Evolutionary conservation across 2,888 invertebrate genomes (phyloP).

Genomic region (Phengaris alcon): DNA sequence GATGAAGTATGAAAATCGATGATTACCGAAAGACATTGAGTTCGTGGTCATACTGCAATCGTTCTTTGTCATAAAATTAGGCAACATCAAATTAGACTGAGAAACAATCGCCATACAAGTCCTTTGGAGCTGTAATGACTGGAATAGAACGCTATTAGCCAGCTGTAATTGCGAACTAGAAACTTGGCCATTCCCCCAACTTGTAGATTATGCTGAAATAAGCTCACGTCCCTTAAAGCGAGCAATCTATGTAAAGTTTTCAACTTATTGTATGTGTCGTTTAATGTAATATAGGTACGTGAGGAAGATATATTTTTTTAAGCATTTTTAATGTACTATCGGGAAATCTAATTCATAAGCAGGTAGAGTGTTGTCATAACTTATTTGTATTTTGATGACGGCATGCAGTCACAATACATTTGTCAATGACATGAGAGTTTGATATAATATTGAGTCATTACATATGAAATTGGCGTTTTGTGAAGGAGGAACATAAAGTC

Average conservation of each 20-base stretch:
- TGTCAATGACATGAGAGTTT: too few relatives aligned
- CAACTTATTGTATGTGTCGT: constrained; percentile 29
- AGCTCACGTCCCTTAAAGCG: constrained; percentile 32
- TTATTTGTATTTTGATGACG: too few relatives aligned
- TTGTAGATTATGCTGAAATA: constrained; percentile 38
- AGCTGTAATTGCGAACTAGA: constrained; percentile 40
- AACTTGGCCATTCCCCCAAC: constrained; percentile 39
- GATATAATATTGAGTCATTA: too few relatives aligned
- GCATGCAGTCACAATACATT: too few relatives aligned
- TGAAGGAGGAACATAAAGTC: too few relatives aligned
- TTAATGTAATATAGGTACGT: constrained; percentile 18
- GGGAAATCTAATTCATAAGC: too few relatives aligned
- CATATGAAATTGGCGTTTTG: too few relatives aligned
- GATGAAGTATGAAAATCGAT: too few relatives aligned
- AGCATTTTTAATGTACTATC: neutral
- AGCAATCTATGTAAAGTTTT: constrained; percentile 31
- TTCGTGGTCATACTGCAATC: neutral
- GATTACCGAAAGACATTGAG: too few relatives aligned
- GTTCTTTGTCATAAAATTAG: constrained; percentile 27
- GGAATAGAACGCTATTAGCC: constrained; percentile 40
- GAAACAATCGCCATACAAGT: constrained; percentile 40
- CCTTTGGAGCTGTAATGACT: constrained; percentile 40
- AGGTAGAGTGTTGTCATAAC: too few relatives aligned
- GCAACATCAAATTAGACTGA: constrained; percentile 35
- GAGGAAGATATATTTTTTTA: neutral